Evolutionary conservation across 2,888 invertebrate genomes (phyloP), one percentile per base, ranked within the genome.

Genomic region (Phytoseiulus persimilis): DNA sequence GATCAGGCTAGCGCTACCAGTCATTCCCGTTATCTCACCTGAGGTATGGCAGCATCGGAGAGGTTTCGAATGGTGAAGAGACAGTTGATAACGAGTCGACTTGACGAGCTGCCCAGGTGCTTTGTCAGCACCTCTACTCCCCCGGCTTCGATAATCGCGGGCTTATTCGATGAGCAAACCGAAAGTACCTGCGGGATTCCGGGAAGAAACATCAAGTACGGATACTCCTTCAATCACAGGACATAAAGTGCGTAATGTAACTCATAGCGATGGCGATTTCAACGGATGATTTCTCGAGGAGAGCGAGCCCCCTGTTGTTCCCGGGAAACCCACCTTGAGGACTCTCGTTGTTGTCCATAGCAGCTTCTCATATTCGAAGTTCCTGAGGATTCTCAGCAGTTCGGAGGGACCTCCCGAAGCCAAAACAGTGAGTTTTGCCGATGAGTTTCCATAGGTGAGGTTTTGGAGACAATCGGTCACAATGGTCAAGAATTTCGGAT

Each of bases 291-390:
- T n/a, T n/a, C n/a, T n/a, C 28, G 65, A 65, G 18, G 1, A 14
- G 65, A 65, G 23, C 39, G 39, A 65, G 5, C 65, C 14, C 9
- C 46, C 46, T 46, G 9, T 28, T 6, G 2, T 65, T 23, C 87
- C 11, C 32, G n/a, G 9, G 46, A 83, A 90, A 31, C 87, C n/a
- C 14, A 87, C 90, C 94, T 99, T 98, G 91, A 99, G 94, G 89
- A 99, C 98, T 91, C 99, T 95, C n/a, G 98, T 98, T 39, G 99
- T 98, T n/a, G 99, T 98, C 97, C 98, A 99, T 91, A 99, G 94
- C 91, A 99, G 94, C 95, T 99, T 99, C 94, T 99, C 98, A 92
- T 99, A 99, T 92, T 97, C 97, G 93, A 97, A 98, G 0, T 96
- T 96, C 91, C 97, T 95, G 96, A 99, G 97, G 91, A 99, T 99